Conservation (phyloP, 2,888 invertebrate species). For the Luperina testacea region DNA sequence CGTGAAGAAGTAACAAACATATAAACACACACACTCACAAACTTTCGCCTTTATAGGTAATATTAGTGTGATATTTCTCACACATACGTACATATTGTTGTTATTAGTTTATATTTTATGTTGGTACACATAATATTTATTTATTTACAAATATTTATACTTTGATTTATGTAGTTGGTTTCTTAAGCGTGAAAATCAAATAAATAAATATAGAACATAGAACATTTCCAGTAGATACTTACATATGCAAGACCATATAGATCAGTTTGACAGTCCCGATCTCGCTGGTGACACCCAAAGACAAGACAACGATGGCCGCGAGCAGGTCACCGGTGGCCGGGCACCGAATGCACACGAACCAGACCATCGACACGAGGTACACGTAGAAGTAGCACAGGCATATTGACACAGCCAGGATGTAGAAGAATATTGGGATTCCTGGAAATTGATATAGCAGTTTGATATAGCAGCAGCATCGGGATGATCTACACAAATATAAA, state of each 20-base stretch:
- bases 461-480: neutral
- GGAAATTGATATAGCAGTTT: slow-evolving; percentile 31
- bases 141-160: too few relatives aligned
- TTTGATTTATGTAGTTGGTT: too few relatives aligned
- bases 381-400: slow-evolving; percentile 73
- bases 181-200: too few relatives aligned
- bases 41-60: too few relatives aligned
- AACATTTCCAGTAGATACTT: slow-evolving; percentile 44
- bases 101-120: too few relatives aligned
- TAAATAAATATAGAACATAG: neutral
- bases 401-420: slow-evolving; percentile 64
- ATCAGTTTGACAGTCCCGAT: slow-evolving; percentile 74
- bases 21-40: too few relatives aligned
- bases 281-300: slow-evolving; percentile 74
- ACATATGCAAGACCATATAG: slow-evolving; percentile 74
- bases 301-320: slow-evolving; percentile 73
- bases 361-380: slow-evolving; percentile 75
- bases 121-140: too few relatives aligned
- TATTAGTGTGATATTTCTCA: too few relatives aligned
- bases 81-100: too few relatives aligned
- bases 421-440: slow-evolving; percentile 72
- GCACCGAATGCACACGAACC: slow-evolving; percentile 76
- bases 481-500: neutral
- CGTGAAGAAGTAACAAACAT: too few relatives aligned
- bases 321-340: slow-evolving; percentile 71